Percentiles rank a stretch among this genome's conserved stretches.
These are phyloP conservation scores for Beroe forskalii DNA, from an alignment of 37 sponge, comb jelly and placozoan species.

Conservation along the genomic window DNA sequence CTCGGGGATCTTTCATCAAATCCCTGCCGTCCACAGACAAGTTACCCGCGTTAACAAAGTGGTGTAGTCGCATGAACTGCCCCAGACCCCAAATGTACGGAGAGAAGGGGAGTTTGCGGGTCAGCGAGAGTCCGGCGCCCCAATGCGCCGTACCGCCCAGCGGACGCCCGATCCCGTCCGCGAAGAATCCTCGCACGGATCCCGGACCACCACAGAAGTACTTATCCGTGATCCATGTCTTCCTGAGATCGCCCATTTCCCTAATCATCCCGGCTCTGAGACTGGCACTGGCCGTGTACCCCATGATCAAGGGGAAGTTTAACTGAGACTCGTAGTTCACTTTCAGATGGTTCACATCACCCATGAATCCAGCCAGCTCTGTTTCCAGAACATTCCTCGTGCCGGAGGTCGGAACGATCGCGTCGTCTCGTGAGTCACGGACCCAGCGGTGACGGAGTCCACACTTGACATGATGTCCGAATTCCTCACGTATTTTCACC, in stretches of 20 bases:
- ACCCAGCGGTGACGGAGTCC: not conserved
- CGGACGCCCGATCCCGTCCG: conserved; percentile 28
- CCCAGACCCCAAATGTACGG: conserved; percentile 62
- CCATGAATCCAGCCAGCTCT: conserved; percentile 45
- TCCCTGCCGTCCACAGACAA: not conserved
- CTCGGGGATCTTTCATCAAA: not conserved
- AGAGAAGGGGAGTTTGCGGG: conserved; percentile 44
- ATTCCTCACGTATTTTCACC: conserved; percentile 49
- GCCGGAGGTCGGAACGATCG: conserved; percentile 3
- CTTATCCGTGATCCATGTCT: conserved; percentile 43
- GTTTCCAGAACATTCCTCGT: not conserved
- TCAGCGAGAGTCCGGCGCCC: conserved; percentile 22
- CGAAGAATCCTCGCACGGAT: conserved; percentile 28
- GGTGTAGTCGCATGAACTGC: conserved; percentile 13
- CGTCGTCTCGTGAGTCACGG: conserved; percentile 20
- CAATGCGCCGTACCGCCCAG: conserved; percentile 51
- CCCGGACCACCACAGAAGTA: conserved; percentile 52
- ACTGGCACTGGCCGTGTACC: not conserved
- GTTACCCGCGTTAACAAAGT: conserved; percentile 58
- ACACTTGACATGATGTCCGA: conserved; percentile 54
- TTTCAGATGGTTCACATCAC: conserved; percentile 35
- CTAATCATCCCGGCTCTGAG: not conserved
- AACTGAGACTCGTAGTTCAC: conserved; percentile 20
- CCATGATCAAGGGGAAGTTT: not conserved
- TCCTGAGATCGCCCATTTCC: not conserved